Evolutionary conservation across 2,113 vertebrate species (phyloP).

Genomic region (Bos indicus): DNA sequence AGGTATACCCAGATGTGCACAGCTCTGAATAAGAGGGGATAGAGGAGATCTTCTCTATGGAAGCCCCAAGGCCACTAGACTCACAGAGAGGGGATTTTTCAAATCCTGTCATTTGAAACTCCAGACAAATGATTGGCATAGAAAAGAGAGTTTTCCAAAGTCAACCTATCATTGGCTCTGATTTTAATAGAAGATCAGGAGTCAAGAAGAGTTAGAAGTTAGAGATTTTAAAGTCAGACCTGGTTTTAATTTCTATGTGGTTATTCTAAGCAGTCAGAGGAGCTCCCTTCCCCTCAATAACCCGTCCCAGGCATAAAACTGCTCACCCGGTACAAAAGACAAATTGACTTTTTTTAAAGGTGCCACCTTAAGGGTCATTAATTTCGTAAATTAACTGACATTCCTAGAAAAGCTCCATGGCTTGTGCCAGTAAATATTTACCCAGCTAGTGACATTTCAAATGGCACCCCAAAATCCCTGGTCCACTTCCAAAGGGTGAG

Average conservation of each 20-base stretch:
- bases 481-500: conserved; percentile 33
- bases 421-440: conserved; percentile 41
- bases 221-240: conserved; percentile 18
- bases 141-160: conserved; percentile 33
- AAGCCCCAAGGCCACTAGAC: not conserved
- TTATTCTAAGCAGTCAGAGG: conserved; percentile 4
- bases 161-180: not conserved
- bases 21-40: not conserved
- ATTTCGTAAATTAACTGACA: conserved; percentile 25
- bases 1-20: not conserved
- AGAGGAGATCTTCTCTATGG: not conserved
- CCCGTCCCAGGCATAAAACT: not conserved
- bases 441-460: not conserved
- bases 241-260: conserved; percentile 46
- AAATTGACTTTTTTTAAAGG: conserved; percentile 5
- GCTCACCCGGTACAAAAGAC: not conserved
- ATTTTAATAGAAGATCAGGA: conserved; percentile 53
- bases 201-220: conserved; percentile 21
- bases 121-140: conserved; percentile 36
- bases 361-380: not conserved
- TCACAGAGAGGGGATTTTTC: not conserved
- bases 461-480: conserved; percentile 6
- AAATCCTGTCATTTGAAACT: conserved; percentile 24
- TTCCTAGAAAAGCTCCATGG: conserved; percentile 48
- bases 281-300: not conserved